Conservation (phyloP, 2,113 vertebrate genomes). For the Microcebus lehilahytsara region DNA sequence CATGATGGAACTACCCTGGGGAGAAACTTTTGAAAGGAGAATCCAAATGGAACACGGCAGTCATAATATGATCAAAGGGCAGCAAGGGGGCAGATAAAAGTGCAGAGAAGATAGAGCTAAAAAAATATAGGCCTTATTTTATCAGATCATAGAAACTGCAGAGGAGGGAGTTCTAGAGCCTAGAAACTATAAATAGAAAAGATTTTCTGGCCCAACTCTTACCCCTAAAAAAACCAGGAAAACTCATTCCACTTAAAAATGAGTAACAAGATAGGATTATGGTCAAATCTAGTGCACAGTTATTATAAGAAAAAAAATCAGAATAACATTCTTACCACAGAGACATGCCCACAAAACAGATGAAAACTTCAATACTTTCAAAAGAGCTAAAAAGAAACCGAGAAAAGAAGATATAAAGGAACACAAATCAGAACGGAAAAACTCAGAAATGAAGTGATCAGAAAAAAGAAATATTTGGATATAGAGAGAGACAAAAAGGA, state of each 20-base stretch:
- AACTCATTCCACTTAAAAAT: conserved; percentile 54
- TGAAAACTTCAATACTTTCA: conserved; percentile 30
- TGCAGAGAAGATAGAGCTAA: neutral
- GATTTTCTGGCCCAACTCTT: neutral
- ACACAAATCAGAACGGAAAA: neutral
- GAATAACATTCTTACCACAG: conserved; percentile 41
- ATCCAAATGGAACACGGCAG: neutral
- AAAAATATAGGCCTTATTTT: neutral
- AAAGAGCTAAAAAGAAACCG: conserved; percentile 4
- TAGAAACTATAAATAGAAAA: neutral
- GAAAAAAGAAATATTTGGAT: neutral
- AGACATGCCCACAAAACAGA: conserved; percentile 38
- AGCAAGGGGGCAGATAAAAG: neutral
- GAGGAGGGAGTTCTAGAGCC: neutral
- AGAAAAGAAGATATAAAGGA: neutral
- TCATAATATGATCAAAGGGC: neutral
- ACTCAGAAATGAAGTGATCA: neutral
- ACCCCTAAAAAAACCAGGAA: neutral
- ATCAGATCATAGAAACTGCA: neutral
- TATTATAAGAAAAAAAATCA: conserved; percentile 27
- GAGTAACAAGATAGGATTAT: conserved; percentile 42
- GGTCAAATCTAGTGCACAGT: conserved; percentile 22
- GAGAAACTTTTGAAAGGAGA: neutral
- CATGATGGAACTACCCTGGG: neutral
- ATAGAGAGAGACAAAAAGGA: neutral